Evolutionary conservation across 2,797 vertebrate species (phyloP).

Genomic region (Garrulus glandarius): DNA sequence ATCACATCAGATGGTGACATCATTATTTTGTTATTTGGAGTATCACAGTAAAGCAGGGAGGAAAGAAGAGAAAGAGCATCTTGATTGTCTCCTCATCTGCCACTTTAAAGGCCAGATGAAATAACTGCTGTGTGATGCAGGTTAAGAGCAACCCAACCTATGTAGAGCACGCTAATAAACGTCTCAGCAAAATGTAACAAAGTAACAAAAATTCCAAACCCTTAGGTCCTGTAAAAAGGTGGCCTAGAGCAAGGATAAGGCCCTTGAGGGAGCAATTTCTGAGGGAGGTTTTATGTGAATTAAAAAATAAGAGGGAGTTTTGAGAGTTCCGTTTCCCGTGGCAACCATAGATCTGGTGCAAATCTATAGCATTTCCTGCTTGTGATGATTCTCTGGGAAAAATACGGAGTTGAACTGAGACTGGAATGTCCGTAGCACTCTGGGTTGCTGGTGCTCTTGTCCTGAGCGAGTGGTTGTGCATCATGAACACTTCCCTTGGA

Average conservation of each 20-base stretch:
- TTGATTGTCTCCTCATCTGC: background rate
- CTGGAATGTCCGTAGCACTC: background rate
- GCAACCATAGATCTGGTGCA: background rate
- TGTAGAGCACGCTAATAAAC: background rate
- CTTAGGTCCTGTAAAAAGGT: background rate
- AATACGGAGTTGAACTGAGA: rapidly evolving
- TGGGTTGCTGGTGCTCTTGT: background rate
- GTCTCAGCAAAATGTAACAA: background rate
- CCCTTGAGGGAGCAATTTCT: background rate
- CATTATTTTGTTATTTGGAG: background rate
- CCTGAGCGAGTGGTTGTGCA: rapidly evolving
- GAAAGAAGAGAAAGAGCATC: background rate
- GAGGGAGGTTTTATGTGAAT: background rate
- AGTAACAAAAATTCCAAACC: background rate
- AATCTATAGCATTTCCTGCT: background rate
- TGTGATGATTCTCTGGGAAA: background rate
- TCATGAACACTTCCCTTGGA: background rate
- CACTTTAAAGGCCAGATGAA: background rate
- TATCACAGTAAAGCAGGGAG: background rate
- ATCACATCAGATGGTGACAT: no score
- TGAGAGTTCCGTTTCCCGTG: background rate
- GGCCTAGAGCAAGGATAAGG: background rate
- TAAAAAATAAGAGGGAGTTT: background rate
- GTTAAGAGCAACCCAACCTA: background rate
- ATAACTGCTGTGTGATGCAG: background rate